phyloP scores from a whole-genome alignment of 2,888 invertebrate species.

The Petrolisthes cinctipes region DNA sequence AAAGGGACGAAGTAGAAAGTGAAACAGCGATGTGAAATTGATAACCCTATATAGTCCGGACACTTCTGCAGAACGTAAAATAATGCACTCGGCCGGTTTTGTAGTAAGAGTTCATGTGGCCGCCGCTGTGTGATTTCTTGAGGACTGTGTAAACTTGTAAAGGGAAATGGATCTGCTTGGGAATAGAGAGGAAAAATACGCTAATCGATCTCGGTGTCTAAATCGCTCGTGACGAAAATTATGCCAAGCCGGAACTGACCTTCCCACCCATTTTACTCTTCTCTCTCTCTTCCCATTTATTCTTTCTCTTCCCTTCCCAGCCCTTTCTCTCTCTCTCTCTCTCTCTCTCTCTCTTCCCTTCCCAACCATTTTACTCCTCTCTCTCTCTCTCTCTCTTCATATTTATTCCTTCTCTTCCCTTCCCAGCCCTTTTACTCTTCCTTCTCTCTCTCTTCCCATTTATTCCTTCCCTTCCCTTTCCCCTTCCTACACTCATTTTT shows the following conservation, averaged over 20 bases:
- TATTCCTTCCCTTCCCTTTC: not conserved
- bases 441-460: not conserved
- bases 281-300: not conserved
- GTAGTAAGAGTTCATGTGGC: too few species aligned
- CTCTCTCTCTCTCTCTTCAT: not conserved
- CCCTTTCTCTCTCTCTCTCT: too few species aligned
- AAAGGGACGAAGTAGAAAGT: not conserved
- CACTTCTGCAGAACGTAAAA: too few species aligned
- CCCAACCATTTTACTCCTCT: not conserved
- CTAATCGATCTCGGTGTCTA: not conserved
- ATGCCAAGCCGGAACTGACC: conserved; percentile 15
- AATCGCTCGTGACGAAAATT: conserved; percentile 11
- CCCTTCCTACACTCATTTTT: not conserved
- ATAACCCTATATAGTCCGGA: too few species aligned
- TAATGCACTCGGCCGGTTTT: too few species aligned
- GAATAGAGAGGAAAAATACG: not conserved
- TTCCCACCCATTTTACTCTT: not conserved
- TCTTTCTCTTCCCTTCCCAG: too few species aligned
- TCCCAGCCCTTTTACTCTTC: not conserved
- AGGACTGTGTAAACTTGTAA: too few species aligned
- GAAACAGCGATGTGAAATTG: too few species aligned
- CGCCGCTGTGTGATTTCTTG: too few species aligned
- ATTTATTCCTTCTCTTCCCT: not conserved
- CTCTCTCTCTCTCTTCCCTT: conserved; percentile 6
- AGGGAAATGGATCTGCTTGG: too few species aligned